Conservation (phyloP, 1,140 invertebrate species). For the Drosophila arawakana region DNA sequence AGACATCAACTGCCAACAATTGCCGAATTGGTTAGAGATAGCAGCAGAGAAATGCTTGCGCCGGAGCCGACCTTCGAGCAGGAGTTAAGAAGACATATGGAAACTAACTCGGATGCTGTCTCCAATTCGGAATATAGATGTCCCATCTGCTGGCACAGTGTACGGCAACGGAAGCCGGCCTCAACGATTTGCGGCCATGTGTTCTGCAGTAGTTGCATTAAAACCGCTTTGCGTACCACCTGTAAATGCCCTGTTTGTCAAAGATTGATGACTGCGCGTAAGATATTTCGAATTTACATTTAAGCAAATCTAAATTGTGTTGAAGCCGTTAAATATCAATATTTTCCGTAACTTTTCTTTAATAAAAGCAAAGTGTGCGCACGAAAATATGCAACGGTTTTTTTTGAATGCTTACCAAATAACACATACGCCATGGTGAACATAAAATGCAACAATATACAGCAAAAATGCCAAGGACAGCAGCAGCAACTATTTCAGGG, state of each 20-base stretch:
- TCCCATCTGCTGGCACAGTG: slow-evolving; percentile 35
- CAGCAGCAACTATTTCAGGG: not conserved
- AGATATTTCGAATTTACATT: slow-evolving; percentile 41
- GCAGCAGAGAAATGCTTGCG: not conserved
- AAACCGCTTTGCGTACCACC: slow-evolving; percentile 13
- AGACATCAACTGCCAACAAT: slow-evolving; percentile 2
- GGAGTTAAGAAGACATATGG: not conserved
- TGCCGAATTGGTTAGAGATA: not conserved
- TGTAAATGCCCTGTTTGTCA: slow-evolving; percentile 41
- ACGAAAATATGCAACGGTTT: slow-evolving; percentile 30
- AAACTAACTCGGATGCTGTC: not conserved
- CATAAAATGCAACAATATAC: slow-evolving; percentile 60
- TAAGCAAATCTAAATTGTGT: slow-evolving; percentile 16
- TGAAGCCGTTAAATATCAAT: not conserved
- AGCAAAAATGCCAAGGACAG: slow-evolving; percentile 33
- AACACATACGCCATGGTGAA: slow-evolving; percentile 54
- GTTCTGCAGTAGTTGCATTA: slow-evolving; percentile 38
- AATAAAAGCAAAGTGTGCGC: slow-evolving; percentile 11
- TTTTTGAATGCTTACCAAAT: slow-evolving; percentile 37
- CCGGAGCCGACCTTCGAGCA: not conserved
- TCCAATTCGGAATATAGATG: slow-evolving; percentile 15
- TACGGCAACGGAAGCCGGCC: slow-evolving; percentile 19
- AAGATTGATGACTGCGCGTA: slow-evolving; percentile 10
- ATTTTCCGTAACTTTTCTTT: not conserved
- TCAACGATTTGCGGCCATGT: slow-evolving; percentile 47